These are phyloP conservation scores for Sinhomidia bicolor DNA, from an alignment of 2,888 invertebrate genomes.

Conservation along the genomic window DNA sequence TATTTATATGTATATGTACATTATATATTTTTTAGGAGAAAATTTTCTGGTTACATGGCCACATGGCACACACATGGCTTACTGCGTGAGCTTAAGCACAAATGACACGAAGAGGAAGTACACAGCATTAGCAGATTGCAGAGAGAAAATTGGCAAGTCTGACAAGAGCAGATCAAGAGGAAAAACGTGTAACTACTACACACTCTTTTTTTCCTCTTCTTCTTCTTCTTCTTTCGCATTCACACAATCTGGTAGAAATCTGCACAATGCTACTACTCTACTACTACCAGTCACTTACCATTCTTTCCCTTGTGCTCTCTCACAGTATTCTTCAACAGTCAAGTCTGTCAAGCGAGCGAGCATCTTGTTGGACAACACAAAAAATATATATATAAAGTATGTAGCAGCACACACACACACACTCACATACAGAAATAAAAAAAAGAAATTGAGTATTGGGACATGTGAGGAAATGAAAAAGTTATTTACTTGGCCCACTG, in stretches of 20 bases:
- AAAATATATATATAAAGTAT: neutral
- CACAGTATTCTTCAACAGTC: constrained; percentile 60
- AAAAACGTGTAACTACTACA: constrained; percentile 39
- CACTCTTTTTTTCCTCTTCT: no score
- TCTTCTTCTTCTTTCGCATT: no score
- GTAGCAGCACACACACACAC: no score
- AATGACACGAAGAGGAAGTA: constrained; percentile 1
- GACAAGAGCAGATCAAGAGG: constrained; percentile 5
- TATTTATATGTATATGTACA: no score
- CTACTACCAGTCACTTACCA: constrained; percentile 45
- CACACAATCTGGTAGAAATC: constrained; percentile 35
- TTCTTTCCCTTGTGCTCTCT: constrained; percentile 14
- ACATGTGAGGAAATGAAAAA: constrained; percentile 72
- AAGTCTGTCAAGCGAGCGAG: constrained; percentile 49
- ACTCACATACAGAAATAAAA: constrained; percentile 19
- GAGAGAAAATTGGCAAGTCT: constrained; percentile 53
- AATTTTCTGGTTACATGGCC: no score
- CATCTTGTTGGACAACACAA: constrained; percentile 56
- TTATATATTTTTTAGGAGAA: no score
- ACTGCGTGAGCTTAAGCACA: constrained; percentile 25
- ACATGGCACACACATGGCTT: constrained; percentile 1
- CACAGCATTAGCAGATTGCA: neutral
- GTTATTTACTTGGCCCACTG: constrained; percentile 69
- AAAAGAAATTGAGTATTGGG: constrained; percentile 56
- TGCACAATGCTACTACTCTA: no score